Evolutionary conservation across 2,888 invertebrate genomes (phyloP), one percentile per base, ranked within the genome.

Genomic region (Tridacna crocea): DNA sequence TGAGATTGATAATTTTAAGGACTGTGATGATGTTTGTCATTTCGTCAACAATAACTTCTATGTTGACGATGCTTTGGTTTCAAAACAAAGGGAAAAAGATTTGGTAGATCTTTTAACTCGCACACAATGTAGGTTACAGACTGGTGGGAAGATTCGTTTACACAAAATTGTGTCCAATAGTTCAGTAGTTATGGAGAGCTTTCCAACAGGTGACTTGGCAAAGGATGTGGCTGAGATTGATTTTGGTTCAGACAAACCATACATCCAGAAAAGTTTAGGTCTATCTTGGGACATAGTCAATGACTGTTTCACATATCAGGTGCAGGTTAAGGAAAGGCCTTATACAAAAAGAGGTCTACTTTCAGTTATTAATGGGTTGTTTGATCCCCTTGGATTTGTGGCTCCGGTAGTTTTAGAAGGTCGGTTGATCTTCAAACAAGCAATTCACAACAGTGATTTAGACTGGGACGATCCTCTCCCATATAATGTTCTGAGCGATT

Each of bases 131-230:
- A 72, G 72, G 27, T 46, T 72, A 47, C 48, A 22, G n/a, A 15
- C 8, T 36, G 74, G 61, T 0, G 79, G 79, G n/a, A 74, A 74
- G 17, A 58, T 79, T 27, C 48, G 79, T 10, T 65, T 74, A 26
- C 79, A 79, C 47, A 79, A 79, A 24, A 66, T 79, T n/a, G 48
- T 27, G 17, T 79, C 79, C n/a, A 79, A 79, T 48, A 60, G 46
- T 60, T 19, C 17, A 12, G 48, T 66, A 6, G 79, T 79, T 4
- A 13, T 79, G 17, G 17, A 8, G 17, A 47, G 27, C 17, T 79
- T 79, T 66, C 61, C 55, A 27, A 11, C 61, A 46, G 27, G 55
- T 36, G 73, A 73, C 46, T 26, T 78, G 11, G 73, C 66, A 17
- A 19, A 72, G 2, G 51, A 68, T 17, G 22, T 72, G 26, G 0